Evolutionary conservation across 2,113 vertebrate species (phyloP).

Genomic region (Trichomycterus rosablanca): DNA sequence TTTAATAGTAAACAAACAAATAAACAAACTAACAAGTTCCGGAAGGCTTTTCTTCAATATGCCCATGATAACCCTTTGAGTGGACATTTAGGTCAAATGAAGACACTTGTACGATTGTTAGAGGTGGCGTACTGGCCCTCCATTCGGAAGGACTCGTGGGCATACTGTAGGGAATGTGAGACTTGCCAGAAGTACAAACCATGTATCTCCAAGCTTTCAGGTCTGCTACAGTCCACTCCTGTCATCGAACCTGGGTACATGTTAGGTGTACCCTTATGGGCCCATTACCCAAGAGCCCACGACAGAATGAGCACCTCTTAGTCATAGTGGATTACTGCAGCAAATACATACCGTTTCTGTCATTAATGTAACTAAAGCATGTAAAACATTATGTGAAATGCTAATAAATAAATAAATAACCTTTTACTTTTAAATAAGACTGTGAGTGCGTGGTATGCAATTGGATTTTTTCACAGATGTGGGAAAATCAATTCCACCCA

Average conservation of each 20-base stretch:
- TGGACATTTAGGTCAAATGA: background rate
- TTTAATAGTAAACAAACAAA: no score
- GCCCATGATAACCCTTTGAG: background rate
- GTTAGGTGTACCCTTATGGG: no score
- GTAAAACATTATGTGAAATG: no score
- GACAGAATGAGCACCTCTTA: background rate
- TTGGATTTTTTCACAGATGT: no score
- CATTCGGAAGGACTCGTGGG: background rate
- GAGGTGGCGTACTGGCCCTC: background rate
- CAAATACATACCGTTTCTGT: no score
- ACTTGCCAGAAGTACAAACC: slow-evolving; percentile 1
- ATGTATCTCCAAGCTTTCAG: background rate
- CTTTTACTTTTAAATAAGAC: no score
- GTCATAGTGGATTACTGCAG: background rate
- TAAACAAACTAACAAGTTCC: no score
- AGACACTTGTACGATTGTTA: background rate
- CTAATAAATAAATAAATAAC: no score
- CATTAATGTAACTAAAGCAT: no score
- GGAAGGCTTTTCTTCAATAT: background rate
- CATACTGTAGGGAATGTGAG: background rate
- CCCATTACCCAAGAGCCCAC: background rate
- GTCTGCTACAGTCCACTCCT: background rate
- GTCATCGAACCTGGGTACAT: background rate
- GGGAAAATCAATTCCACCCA: no score
- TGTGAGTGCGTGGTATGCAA: no score